A percentile compares a stretch with the other conserved stretches of the same genome.
Evolutionary conservation across 2,113 vertebrate species (phyloP).

Genomic region (Eidolon helvum): DNA sequence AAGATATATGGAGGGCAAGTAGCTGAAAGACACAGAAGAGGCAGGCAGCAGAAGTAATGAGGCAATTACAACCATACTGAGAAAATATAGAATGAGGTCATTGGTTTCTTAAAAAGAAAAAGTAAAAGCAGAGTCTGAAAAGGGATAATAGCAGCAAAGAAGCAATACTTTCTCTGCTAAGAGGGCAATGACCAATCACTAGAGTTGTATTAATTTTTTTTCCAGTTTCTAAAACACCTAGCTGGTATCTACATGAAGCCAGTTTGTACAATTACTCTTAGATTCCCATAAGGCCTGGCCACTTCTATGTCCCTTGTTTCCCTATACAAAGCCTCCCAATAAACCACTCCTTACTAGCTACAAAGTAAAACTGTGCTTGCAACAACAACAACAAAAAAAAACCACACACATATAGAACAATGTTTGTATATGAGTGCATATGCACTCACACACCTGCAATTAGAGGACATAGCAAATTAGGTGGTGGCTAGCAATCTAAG

Average conservation of each 20-base stretch:
- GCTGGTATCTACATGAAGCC: background rate
- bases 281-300: background rate
- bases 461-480: background rate
- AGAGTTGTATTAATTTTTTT: background rate
- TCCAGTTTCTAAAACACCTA: background rate
- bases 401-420: background rate
- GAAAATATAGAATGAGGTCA: background rate
- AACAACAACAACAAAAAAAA: background rate
- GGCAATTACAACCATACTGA: background rate
- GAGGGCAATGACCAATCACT: background rate
- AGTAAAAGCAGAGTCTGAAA: background rate
- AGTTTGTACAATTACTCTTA: background rate
- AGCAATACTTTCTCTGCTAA: background rate
- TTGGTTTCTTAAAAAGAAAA: background rate
- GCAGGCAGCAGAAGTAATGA: background rate
- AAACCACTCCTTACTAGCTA: background rate
- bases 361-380: conserved; percentile 29
- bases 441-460: background rate
- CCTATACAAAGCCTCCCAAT: background rate
- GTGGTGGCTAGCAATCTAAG: background rate
- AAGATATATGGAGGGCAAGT: background rate
- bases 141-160: background rate
- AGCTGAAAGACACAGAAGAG: background rate
- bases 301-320: background rate
- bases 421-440: background rate